phyloP scores from a whole-genome alignment of 2,113 vertebrate genomes.

The Rousettus leschenaultii region DNA sequence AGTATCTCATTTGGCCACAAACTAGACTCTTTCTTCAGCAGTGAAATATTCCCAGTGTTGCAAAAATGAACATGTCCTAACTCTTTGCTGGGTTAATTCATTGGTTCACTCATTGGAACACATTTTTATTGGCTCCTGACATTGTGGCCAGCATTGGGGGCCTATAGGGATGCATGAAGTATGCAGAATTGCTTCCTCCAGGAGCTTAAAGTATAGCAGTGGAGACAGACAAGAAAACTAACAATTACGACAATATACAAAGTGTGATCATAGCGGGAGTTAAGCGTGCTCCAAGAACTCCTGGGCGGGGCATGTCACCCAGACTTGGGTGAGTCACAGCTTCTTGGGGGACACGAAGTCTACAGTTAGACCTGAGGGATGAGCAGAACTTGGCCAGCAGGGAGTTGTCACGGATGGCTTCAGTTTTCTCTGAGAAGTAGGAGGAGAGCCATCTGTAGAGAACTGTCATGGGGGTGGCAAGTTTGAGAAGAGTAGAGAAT shows the following conservation, averaged over 20 bases:
- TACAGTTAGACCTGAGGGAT: neutral
- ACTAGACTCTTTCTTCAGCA: slow-evolving; percentile 42
- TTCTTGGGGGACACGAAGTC: neutral
- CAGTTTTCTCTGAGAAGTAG: neutral
- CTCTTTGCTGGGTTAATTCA: neutral
- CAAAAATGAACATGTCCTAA: neutral
- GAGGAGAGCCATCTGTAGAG: too few species aligned
- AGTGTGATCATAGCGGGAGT: neutral
- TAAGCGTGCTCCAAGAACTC: neutral
- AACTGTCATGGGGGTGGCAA: neutral
- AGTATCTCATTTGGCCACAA: neutral
- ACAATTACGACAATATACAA: neutral
- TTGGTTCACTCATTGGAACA: neutral
- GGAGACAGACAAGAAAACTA: neutral
- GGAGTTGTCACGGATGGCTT: neutral
- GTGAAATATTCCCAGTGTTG: neutral
- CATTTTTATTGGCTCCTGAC: neutral
- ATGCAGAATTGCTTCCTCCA: neutral
- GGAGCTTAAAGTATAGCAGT: neutral
- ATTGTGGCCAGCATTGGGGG: neutral
- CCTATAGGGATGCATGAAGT: neutral
- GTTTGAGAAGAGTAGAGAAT: neutral
- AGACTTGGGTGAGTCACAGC: neutral
- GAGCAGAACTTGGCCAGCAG: neutral
- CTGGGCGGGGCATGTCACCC: neutral